Base-by-base conservation (phyloP, 1,140 invertebrate species). In the Zaprionus davidi region DNA sequence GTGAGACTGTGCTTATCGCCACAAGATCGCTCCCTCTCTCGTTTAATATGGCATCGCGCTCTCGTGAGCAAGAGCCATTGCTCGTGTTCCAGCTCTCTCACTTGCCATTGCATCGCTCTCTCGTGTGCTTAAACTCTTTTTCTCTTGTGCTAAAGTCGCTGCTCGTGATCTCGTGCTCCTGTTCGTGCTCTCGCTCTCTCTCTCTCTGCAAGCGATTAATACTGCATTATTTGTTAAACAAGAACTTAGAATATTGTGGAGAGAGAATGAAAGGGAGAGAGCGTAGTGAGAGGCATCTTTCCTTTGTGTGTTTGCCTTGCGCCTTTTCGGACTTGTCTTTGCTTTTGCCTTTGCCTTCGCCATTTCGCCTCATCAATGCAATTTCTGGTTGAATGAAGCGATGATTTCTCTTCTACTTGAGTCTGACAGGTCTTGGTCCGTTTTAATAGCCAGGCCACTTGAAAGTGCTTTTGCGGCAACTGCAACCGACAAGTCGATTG, bases 401-500 rank as follows among this genome's bases (percentile, higher is more conserved):
- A 71, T 79, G 78, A 74, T 81, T 83, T 81, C 69, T 67, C 76
- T 59, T 71, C 77, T 75, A 76, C 80, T 81, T 71, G 69, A 79
- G 24, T 67, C 60, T 86, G 82, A 79, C 72, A 81, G 79, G 72
- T 85, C 76, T 79, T 86, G 76, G 79, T 20, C 55, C 69, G 71
- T 76, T 82, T 81, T 85, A 79, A 86, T 81, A 76, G 62, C 79
- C 59, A 71, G 49, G 46, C 60, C 79, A 82, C 79, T 82, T 72
- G 60, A 77, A 56, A 66, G 49, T 66, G 59, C 41, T 60, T 73
- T 44, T 26, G 58, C 64, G 65, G 64, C 58, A 65, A 66, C 81
- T 86, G 82, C 82, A 85, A 62, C 68, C 64, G 79, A 79, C 82
- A 81, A 81, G 44, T 78, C 71, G 76, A 71, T 86, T 85, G 76